A percentile compares a stretch with the other conserved stretches of the same genome.
These are phyloP conservation scores for Haemorhous mexicanus DNA, from an alignment of 2,113 vertebrate species.

Conservation along the genomic window DNA sequence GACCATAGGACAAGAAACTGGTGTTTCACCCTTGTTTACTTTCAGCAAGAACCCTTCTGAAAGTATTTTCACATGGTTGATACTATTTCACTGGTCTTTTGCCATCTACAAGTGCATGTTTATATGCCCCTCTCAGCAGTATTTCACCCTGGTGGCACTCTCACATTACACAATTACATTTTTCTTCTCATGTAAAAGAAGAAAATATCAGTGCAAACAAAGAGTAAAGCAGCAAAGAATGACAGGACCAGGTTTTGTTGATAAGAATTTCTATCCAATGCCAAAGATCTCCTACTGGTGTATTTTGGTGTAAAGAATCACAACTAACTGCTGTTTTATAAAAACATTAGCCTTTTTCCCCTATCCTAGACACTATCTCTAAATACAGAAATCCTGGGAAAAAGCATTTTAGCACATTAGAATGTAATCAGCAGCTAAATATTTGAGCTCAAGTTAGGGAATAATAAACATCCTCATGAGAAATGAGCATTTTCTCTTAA, in stretches of 20 bases:
- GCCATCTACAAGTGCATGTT: background rate
- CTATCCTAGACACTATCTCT: background rate
- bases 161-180: background rate
- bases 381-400: background rate
- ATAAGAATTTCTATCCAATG: background rate
- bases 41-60: background rate
- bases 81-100: background rate
- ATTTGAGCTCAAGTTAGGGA: background rate
- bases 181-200: background rate
- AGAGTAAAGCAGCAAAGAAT: background rate
- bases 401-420: background rate
- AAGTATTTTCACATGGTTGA: background rate
- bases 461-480: background rate
- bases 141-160: background rate
- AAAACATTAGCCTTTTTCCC: background rate
- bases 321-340: background rate
- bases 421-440: background rate
- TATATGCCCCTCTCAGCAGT: background rate
- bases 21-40: background rate
- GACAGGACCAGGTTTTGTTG: background rate
- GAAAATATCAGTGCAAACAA: background rate
- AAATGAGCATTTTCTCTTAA: background rate
- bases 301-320: background rate
- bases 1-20: background rate
- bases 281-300: background rate